Evolutionary conservation across 2,113 vertebrate species (phyloP).

Genomic region (Turdus rufiventris): DNA sequence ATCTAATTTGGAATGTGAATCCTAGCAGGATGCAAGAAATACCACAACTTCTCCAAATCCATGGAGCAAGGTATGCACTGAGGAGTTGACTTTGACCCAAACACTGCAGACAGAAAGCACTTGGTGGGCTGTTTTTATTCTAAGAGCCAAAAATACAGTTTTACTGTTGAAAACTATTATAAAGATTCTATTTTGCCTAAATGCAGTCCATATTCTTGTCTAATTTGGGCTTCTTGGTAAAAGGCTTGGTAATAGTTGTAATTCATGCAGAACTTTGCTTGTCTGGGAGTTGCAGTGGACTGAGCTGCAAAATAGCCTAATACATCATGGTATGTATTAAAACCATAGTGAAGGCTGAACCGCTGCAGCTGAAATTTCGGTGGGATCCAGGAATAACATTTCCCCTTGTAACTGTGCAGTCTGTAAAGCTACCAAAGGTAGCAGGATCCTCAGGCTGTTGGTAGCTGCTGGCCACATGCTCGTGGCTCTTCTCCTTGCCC

Average conservation of each 20-base stretch:
- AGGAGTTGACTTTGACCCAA: background rate
- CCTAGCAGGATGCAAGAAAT: background rate
- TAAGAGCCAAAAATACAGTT: background rate
- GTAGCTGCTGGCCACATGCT: background rate
- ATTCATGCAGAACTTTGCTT: background rate
- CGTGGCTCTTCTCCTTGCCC: background rate
- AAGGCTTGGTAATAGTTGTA: background rate
- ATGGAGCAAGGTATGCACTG: background rate
- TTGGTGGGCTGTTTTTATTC: background rate
- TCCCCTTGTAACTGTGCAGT: background rate
- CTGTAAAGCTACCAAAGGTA: background rate
- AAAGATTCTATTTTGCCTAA: background rate
- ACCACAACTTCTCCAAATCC: background rate
- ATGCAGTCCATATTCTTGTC: background rate
- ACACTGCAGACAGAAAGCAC: background rate
- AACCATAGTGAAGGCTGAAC: background rate
- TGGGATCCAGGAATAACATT: background rate
- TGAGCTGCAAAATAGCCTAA: background rate
- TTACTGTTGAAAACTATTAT: background rate
- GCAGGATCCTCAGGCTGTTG: background rate
- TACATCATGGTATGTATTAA: rapidly evolving
- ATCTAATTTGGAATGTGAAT: background rate
- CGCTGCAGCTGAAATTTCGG: background rate
- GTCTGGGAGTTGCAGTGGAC: background rate
- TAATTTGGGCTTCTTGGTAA: background rate